phyloP scores from a whole-genome alignment of 2,888 invertebrate genomes.

The Odontothrips loti region DNA sequence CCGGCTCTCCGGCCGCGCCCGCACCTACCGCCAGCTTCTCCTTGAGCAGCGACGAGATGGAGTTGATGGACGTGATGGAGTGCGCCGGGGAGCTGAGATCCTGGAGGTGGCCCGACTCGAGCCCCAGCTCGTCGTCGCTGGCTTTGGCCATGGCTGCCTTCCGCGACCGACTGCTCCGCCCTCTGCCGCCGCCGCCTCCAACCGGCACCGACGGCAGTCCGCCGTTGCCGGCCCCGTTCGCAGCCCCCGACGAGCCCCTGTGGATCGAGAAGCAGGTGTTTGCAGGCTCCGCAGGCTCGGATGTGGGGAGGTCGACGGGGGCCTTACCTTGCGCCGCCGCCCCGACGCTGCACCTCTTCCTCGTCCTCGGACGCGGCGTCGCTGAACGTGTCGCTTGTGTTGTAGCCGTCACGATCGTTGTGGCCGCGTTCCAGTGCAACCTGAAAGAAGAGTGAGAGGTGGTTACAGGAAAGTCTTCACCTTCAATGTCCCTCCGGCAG shows the following conservation, averaged over 20 bases:
- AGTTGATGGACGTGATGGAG: conserved; percentile 80
- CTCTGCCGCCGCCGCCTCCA: conserved; percentile 47
- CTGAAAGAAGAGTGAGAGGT: conserved; percentile 36
- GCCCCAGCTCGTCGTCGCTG: conserved; percentile 39
- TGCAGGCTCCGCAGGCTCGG: neutral
- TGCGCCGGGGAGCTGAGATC: conserved; percentile 59
- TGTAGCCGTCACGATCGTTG: conserved; percentile 42
- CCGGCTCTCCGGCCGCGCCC: neutral
- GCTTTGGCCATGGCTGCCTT: conserved; percentile 50
- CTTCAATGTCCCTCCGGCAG: too few species aligned
- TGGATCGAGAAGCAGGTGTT: neutral
- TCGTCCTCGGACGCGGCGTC: conserved; percentile 46
- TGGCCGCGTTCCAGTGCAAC: conserved; percentile 40
- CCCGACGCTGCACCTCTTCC: conserved; percentile 29
- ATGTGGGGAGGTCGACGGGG: neutral
- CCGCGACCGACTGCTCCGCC: conserved; percentile 43
- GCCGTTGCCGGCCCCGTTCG: conserved; percentile 43
- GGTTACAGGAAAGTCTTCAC: too few species aligned
- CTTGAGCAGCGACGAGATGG: conserved; percentile 73
- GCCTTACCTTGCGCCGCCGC: neutral
- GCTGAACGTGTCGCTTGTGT: conserved; percentile 50
- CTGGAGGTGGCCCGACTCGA: neutral
- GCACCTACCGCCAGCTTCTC: conserved; percentile 71
- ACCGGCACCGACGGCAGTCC: conserved; percentile 51
- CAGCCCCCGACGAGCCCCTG: neutral